Conservation (phyloP, 2,113 vertebrate genomes). For the Chinchilla lanigera region DNA sequence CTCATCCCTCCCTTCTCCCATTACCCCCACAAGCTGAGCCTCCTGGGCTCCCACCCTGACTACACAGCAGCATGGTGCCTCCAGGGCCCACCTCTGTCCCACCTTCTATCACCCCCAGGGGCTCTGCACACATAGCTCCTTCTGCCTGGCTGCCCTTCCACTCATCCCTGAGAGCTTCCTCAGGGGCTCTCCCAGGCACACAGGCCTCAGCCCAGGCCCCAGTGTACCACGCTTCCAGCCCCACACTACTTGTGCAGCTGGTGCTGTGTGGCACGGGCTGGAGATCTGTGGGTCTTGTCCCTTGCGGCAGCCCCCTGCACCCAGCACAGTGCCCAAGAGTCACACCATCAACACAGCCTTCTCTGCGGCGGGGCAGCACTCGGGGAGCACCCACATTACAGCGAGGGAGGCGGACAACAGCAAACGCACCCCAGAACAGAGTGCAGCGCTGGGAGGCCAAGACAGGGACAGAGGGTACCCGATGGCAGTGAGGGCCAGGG, state of each 20-base stretch:
- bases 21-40: neutral
- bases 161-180: neutral
- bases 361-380: neutral
- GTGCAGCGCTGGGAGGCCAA: neutral
- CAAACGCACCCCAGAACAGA: neutral
- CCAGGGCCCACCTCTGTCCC: neutral
- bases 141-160: neutral
- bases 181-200: neutral
- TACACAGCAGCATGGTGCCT: neutral
- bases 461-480: neutral
- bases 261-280: neutral
- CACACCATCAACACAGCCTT: neutral
- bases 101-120: neutral
- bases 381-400: neutral
- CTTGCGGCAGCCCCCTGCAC: neutral
- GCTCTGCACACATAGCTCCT: neutral
- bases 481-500: neutral
- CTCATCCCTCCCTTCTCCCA: neutral
- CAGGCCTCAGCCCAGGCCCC: neutral
- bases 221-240: neutral
- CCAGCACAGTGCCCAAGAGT: neutral
- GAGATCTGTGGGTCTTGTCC: neutral
- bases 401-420: neutral
- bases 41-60: neutral
- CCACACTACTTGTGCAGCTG: neutral